Percentiles rank a stretch among this genome's conserved stretches.
These are phyloP conservation scores for Alligator sinensis DNA, from an alignment of 2,113 vertebrate genomes.

Conservation along the genomic window DNA sequence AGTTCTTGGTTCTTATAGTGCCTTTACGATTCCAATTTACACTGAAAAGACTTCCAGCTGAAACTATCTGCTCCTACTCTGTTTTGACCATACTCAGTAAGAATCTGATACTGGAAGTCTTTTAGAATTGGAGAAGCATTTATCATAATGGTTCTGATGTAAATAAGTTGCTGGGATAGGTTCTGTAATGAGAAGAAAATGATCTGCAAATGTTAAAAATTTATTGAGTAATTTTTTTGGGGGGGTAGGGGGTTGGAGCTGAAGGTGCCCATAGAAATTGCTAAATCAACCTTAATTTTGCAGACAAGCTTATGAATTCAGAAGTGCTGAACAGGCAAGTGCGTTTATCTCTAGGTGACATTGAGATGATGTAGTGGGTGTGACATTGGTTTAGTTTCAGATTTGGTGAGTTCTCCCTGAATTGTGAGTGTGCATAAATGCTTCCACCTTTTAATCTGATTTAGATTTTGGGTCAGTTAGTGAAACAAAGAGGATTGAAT, in stretches of 20 bases:
- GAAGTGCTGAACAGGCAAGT: neutral
- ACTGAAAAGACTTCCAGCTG: neutral
- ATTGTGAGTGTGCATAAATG: neutral
- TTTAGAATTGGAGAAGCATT: neutral
- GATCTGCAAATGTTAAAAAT: rapidly evolving
- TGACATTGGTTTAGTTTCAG: neutral
- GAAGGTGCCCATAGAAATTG: rapidly evolving
- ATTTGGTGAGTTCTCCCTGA: neutral
- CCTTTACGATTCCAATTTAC: too few relatives aligned
- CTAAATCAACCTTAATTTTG: neutral
- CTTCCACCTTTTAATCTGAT: neutral
- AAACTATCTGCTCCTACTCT: neutral
- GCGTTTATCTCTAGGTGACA: neutral
- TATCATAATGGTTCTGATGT: neutral
- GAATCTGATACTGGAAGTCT: neutral
- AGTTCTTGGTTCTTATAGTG: neutral
- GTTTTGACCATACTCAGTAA: neutral
- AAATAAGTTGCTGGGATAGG: neutral
- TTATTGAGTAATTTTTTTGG: neutral
- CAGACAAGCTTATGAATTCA: rapidly evolving
- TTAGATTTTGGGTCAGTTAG: neutral
- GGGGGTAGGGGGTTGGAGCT: rapidly evolving
- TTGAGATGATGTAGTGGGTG: rapidly evolving
- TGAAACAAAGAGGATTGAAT: neutral
- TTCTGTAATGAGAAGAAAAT: rapidly evolving